Percentiles rank a stretch among this genome's conserved stretches.
phyloP scores from a whole-genome alignment of 1,140 invertebrate species.

The Sweltsa coloradensis region DNA sequence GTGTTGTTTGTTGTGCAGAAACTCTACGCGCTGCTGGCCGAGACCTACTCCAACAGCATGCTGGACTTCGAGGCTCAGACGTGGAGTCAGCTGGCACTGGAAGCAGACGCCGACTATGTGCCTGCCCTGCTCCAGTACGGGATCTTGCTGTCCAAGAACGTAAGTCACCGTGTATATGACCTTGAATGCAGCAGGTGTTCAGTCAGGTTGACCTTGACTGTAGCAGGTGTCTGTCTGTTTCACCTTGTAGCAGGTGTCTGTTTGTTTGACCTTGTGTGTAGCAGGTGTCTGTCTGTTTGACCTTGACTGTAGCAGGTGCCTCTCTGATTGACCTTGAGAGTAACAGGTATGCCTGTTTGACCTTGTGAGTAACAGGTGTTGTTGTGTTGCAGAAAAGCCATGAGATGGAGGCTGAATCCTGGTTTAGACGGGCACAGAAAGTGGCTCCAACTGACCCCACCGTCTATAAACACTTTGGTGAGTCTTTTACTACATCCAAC shows the following conservation, averaged over 20 bases:
- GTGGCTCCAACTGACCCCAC: slow-evolving; percentile 36
- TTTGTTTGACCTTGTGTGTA: no score
- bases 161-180: slow-evolving; percentile 37
- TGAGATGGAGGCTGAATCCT: slow-evolving; percentile 36
- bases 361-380: not conserved
- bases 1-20: slow-evolving; percentile 22
- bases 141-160: slow-evolving; percentile 78
- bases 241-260: not conserved
- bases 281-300: no score
- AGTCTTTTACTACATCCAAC: no score
- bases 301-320: no score
- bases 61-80: slow-evolving; percentile 41
- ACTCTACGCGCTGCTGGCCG: slow-evolving; percentile 26
- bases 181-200: no score
- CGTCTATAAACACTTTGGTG: slow-evolving; percentile 43
- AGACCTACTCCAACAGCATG: slow-evolving; percentile 34
- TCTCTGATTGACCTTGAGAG: no score
- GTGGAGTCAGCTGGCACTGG: slow-evolving; percentile 46
- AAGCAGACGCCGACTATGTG: slow-evolving; percentile 46
- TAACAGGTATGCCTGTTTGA: no score
- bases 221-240: no score
- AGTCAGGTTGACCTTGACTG: no score
- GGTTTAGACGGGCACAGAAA: slow-evolving; percentile 37
- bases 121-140: slow-evolving; percentile 78
- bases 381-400: slow-evolving; percentile 29